Percentiles rank a stretch among this genome's conserved stretches.
Conservation (phyloP, 92 coral and sea anemone species). For the Pocillopora meandrina region DNA sequence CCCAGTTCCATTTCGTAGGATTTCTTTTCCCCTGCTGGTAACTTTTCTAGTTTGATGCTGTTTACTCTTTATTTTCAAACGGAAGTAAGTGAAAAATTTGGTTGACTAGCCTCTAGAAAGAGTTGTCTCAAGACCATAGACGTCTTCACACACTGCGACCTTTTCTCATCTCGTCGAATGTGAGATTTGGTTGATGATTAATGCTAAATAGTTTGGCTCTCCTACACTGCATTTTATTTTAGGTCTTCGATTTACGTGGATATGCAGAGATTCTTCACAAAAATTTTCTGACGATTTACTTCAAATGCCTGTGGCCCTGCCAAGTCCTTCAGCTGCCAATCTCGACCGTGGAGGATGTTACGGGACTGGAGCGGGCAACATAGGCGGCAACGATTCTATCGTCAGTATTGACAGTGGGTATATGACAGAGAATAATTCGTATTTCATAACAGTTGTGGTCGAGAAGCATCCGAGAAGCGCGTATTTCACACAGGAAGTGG, state of each 20-base stretch:
- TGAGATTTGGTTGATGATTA: background rate
- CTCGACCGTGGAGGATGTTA: slow-evolving; percentile 69
- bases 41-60: too few relatives aligned
- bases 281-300: slow-evolving; percentile 23
- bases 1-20: too few relatives aligned
- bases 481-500: slow-evolving; percentile 51
- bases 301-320: slow-evolving; percentile 11
- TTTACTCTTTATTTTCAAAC: too few relatives aligned
- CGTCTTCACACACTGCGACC: too few relatives aligned
- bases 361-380: slow-evolving; percentile 73
- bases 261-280: slow-evolving; percentile 41
- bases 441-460: slow-evolving; percentile 60
- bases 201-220: background rate
- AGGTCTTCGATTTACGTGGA: slow-evolving; percentile 54
- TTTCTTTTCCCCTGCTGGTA: too few relatives aligned
- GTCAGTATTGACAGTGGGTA: slow-evolving; percentile 48
- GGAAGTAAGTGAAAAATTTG: too few relatives aligned
- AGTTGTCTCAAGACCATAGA: too few relatives aligned
- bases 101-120: too few relatives aligned
- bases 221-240: background rate
- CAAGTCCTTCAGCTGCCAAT: background rate
- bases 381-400: slow-evolving; percentile 42
- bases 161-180: too few relatives aligned
- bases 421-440: slow-evolving; percentile 53
- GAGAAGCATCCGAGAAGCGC: slow-evolving; percentile 52